Evolutionary conservation across 2,113 vertebrate genomes (phyloP), one percentile per base, ranked within the genome.

Genomic region (Neodon shergylaensis): DNA sequence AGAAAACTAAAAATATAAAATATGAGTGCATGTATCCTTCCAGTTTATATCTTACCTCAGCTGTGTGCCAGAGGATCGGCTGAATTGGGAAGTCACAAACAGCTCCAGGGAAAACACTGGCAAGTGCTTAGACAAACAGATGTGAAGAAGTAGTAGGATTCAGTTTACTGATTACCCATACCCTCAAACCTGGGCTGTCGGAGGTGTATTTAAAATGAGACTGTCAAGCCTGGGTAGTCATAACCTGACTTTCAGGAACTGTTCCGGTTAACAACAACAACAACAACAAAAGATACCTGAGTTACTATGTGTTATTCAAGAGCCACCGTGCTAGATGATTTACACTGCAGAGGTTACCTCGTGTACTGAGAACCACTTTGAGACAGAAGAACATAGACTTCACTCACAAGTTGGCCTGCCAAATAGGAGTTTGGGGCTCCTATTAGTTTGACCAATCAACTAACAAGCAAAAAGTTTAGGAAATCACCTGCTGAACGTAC

Each of bases 401-500:
- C 54, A 39, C 76, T 42, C 68, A 54, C n/a, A 76, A 90, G 21
- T 28, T 87, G 83, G 28, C 73, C 42, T 54, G 21, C 17, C 70
- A 72, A 72, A 39, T 39, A 72, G 70, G 36, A 72, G 11, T 58
- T 0, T 58, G 93, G 92, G 66, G 70, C 58, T 61, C 54, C 52
- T 19, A 33, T 65, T 84, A 65, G 39, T 28, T 39, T 90, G 33
- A 88, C 61, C 78, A 76, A 44, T 63, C n/a, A 78, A 73, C 52
- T 36, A 61, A 77, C 31, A 72, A 91, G 39, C 24, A 72, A 36
- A 72, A 3, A 21, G 33, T 49, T 94, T 58, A 92, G 93, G 84
- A 92, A 72, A 90, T 88, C 95, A 98, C 97, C 95, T 94, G 97
- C 81, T 96, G 78, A 86, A 44, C 42, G 73, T 78, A 84, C n/a